Percentiles rank a stretch among this genome's conserved stretches.
These are phyloP conservation scores for Stomatorhinus walkeri DNA, from an alignment of 2,797 vertebrate genomes.

Conservation along the genomic window DNA sequence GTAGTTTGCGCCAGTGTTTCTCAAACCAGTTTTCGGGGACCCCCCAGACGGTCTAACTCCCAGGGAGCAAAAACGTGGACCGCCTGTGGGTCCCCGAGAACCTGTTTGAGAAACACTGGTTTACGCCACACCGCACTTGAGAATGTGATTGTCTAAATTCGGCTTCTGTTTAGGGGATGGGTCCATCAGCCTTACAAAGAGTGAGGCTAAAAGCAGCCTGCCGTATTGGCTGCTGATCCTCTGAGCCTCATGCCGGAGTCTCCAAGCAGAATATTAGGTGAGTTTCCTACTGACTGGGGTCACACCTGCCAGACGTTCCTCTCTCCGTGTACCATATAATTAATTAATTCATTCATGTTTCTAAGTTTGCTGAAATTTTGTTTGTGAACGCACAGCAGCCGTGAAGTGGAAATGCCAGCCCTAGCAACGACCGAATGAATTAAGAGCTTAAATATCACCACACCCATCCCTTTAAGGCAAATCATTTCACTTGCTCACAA, in stretches of 20 bases:
- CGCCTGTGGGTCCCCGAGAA: not conserved
- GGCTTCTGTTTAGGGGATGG: not conserved
- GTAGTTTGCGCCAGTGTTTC: not conserved
- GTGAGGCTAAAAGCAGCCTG: not conserved
- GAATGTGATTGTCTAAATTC: not conserved
- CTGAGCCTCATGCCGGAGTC: not conserved
- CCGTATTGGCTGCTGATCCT: not conserved
- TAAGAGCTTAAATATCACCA: constrained; percentile 7
- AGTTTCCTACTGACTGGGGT: not conserved
- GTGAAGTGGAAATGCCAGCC: not conserved
- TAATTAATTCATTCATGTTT: not conserved
- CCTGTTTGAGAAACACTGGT: not conserved
- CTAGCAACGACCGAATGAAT: constrained; percentile 2
- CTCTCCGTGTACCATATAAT: not conserved
- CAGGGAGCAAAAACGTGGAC: not conserved
- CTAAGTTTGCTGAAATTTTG: not conserved
- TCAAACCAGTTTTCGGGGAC: not conserved
- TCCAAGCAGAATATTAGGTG: not conserved
- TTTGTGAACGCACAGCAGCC: not conserved
- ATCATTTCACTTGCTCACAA: not conserved
- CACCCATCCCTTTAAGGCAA: constrained; percentile 8
- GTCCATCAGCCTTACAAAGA: not conserved
- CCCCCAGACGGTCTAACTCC: not conserved
- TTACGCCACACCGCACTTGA: not conserved
- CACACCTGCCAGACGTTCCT: not conserved